These are phyloP conservation scores for Trypoxylon attenuatum DNA, from an alignment of 2,888 invertebrate species.

Conservation along the genomic window DNA sequence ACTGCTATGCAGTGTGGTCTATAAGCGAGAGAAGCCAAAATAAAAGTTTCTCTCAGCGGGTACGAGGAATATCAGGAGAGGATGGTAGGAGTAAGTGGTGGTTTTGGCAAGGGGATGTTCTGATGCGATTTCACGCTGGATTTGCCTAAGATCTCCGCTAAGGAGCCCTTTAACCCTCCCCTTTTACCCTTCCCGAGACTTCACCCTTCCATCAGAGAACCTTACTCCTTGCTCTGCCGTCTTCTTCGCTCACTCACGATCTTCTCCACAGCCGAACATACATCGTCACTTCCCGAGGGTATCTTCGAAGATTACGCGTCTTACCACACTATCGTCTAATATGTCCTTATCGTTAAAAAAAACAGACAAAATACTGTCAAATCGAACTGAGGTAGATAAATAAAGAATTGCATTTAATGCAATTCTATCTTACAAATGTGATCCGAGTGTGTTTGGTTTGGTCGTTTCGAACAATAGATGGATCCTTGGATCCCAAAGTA, in stretches of 20 bases:
- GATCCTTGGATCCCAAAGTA: too few species aligned
- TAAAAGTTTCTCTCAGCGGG: conserved; percentile 45
- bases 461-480: too few species aligned
- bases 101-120: conserved; percentile 73
- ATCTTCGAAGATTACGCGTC: conserved; percentile 56
- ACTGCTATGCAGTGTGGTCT: too few species aligned
- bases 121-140: conserved; percentile 83
- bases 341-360: conserved; percentile 54
- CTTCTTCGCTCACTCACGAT: conserved; percentile 35
- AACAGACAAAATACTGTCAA: conserved; percentile 7
- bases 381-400: too few species aligned
- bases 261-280: conserved; percentile 24
- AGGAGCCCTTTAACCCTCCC: conserved; percentile 72
- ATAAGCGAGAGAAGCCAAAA: too few species aligned
- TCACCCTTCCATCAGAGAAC: conserved; percentile 55
- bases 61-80: conserved; percentile 46
- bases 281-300: conserved; percentile 42
- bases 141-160: conserved; percentile 80
- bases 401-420: too few species aligned
- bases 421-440: too few species aligned
- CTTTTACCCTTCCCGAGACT: conserved; percentile 50
- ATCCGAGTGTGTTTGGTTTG: too few species aligned
- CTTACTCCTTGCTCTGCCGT: conserved; percentile 49
- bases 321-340: conserved; percentile 56
- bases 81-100: conserved; percentile 72